Percentiles rank a stretch among this genome's conserved stretches.
Evolutionary conservation across 2,888 invertebrate genomes (phyloP).

Genomic region (Cephus nigrinus): DNA sequence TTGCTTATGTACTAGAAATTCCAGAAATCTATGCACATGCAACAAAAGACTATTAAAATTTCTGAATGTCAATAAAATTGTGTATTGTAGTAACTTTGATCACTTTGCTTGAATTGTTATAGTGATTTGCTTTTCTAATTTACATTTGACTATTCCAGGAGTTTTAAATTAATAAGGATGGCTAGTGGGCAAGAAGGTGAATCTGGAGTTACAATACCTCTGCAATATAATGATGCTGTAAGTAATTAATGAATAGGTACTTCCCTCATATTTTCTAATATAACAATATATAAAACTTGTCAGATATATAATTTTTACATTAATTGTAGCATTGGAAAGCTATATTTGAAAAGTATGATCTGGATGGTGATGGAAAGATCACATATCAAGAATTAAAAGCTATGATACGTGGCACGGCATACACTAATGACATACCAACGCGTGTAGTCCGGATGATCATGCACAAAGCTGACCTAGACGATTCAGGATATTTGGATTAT

Average conservation of each 20-base stretch:
- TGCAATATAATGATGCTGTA: constrained; percentile 60
- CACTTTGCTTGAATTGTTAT: not conserved
- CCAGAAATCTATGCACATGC: not conserved
- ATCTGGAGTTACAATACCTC: constrained; percentile 56
- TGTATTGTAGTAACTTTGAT: constrained; percentile 13
- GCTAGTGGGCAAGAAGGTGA: constrained; percentile 56
- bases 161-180: constrained; percentile 60
- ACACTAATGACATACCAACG: constrained; percentile 77
- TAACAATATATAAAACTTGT: constrained; percentile 1
- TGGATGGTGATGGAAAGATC: constrained; percentile 77
- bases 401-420: constrained; percentile 72
- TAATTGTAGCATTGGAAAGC: constrained; percentile 62
- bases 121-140: constrained; percentile 13
- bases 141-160: constrained; percentile 31
- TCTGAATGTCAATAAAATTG: constrained; percentile 10
- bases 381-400: constrained; percentile 75
- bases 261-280: constrained; percentile 10
- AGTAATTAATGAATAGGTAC: constrained; percentile 31
- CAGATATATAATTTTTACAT: constrained; percentile 15
- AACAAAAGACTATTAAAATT: not conserved
- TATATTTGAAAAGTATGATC: constrained; percentile 73
- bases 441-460: constrained; percentile 77
- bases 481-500: constrained; percentile 77
- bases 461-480: constrained; percentile 73
- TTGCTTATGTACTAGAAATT: not conserved